phyloP scores from a whole-genome alignment of 2,113 vertebrate genomes.

The Psittacus erithacus region DNA sequence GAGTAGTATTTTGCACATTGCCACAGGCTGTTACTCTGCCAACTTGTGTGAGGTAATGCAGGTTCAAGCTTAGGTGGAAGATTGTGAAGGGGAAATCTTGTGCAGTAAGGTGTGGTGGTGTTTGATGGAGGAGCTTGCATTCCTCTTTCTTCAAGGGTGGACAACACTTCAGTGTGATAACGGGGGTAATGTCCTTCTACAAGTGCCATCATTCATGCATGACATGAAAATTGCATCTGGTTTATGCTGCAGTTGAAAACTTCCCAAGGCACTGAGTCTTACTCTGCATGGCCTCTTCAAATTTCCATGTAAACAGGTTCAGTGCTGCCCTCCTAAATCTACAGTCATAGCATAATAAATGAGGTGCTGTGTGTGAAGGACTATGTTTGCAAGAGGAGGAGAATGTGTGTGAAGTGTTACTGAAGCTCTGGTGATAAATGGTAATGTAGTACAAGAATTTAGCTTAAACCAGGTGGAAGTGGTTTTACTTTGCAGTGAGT shows the following conservation, averaged over 20 bases:
- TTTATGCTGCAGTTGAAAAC: constrained; percentile 6
- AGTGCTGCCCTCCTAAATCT: constrained; percentile 20
- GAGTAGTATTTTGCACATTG: not conserved
- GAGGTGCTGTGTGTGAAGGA: not conserved
- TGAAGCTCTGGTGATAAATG: not conserved
- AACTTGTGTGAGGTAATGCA: not conserved
- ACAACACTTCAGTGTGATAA: not conserved
- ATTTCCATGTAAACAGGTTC: constrained; percentile 19
- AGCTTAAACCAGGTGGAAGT: not conserved
- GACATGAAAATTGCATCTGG: not conserved
- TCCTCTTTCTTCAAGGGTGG: not conserved
- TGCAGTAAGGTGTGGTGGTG: not conserved
- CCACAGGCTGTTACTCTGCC: not conserved
- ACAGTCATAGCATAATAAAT: not conserved
- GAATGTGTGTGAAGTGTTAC: not conserved
- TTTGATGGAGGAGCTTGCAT: not conserved
- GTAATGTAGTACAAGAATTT: not conserved
- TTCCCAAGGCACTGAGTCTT: not conserved
- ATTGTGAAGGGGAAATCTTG: not conserved
- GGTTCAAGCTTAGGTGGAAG: not conserved
- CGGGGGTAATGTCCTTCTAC: constrained; percentile 1
- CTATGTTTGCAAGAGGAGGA: not conserved
- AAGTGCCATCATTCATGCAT: not conserved
- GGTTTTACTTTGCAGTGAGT: not conserved
- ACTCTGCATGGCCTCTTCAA: not conserved